Conservation (phyloP, 1,140 invertebrate species). For the Megalopta genalis region DNA sequence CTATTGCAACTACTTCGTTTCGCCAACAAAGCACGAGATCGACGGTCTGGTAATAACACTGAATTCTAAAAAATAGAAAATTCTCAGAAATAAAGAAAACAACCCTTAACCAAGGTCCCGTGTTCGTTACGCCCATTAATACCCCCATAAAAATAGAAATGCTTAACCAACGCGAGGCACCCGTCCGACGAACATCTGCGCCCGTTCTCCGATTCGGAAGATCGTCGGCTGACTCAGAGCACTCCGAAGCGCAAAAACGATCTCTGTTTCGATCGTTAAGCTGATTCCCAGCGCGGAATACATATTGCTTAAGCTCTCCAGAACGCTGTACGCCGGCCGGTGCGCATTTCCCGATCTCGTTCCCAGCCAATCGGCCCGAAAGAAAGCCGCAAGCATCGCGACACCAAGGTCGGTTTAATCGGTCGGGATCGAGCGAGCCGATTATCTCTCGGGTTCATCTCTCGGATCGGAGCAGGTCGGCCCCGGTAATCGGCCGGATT, state of each 20-base stretch:
- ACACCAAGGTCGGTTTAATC: slow-evolving; percentile 15
- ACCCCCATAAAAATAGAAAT: too few species aligned
- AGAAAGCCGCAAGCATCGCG: not conserved
- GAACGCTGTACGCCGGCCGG: not conserved
- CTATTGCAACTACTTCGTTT: too few species aligned
- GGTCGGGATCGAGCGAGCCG: slow-evolving; percentile 12
- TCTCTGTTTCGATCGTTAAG: slow-evolving; percentile 60
- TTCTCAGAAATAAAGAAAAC: too few species aligned
- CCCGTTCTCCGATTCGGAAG: too few species aligned
- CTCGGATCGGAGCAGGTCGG: not conserved
- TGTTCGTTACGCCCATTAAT: too few species aligned
- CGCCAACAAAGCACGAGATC: too few species aligned
- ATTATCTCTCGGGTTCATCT: slow-evolving; percentile 20
- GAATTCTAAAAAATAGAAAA: too few species aligned
- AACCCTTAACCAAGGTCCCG: too few species aligned
- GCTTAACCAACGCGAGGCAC: too few species aligned
- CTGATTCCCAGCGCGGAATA: slow-evolving; percentile 53
- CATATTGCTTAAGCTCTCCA: slow-evolving; percentile 65
- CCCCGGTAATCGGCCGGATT: slow-evolving; percentile 23
- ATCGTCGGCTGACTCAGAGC: not conserved
- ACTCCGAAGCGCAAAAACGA: not conserved
- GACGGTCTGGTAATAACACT: too few species aligned
- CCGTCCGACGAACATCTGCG: too few species aligned
- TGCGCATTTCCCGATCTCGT: not conserved
- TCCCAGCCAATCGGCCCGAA: not conserved